Percentiles rank a stretch among this genome's conserved stretches.
Conservation (phyloP, 2,113 vertebrate genomes). For the Leucopternis melanops region DNA sequence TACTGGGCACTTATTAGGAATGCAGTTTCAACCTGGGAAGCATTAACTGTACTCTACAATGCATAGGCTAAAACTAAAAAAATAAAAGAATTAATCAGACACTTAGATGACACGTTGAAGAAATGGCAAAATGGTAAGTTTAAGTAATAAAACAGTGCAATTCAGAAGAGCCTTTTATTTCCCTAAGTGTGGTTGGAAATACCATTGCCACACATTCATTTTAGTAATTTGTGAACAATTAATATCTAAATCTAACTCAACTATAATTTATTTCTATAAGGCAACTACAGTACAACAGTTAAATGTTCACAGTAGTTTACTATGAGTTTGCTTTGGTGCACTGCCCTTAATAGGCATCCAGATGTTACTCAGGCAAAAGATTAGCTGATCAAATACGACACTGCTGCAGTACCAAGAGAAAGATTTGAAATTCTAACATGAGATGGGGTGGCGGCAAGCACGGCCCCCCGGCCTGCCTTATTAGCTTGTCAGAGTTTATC, state of each 20-base stretch:
- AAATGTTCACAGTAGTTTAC: slow-evolving; percentile 51
- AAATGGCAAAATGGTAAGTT: slow-evolving; percentile 21
- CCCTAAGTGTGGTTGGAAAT: slow-evolving; percentile 28
- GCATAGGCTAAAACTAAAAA: slow-evolving; percentile 55
- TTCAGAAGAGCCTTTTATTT: slow-evolving; percentile 60
- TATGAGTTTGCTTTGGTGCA: slow-evolving; percentile 42
- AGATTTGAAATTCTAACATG: not conserved
- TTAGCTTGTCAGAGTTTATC: slow-evolving; percentile 8
- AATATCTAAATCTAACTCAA: slow-evolving; percentile 17
- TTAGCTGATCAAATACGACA: not conserved
- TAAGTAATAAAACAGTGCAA: slow-evolving; percentile 59
- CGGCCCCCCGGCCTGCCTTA: not conserved
- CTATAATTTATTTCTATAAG: slow-evolving; percentile 23
- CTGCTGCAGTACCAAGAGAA: slow-evolving; percentile 17
- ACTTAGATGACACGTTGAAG: slow-evolving; percentile 17
- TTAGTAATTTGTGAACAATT: slow-evolving; percentile 32
- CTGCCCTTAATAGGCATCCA: not conserved
- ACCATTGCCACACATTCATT: slow-evolving; percentile 5
- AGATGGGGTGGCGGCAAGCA: not conserved
- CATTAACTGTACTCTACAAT: slow-evolving; percentile 11
- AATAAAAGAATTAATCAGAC: slow-evolving; percentile 21
- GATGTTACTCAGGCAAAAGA: not conserved
- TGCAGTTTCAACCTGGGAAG: not conserved
- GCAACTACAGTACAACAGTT: slow-evolving; percentile 50
- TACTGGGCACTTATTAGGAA: not conserved